Conservation (phyloP, 2,888 invertebrate species). For the Drosophila prostipennis region DNA sequence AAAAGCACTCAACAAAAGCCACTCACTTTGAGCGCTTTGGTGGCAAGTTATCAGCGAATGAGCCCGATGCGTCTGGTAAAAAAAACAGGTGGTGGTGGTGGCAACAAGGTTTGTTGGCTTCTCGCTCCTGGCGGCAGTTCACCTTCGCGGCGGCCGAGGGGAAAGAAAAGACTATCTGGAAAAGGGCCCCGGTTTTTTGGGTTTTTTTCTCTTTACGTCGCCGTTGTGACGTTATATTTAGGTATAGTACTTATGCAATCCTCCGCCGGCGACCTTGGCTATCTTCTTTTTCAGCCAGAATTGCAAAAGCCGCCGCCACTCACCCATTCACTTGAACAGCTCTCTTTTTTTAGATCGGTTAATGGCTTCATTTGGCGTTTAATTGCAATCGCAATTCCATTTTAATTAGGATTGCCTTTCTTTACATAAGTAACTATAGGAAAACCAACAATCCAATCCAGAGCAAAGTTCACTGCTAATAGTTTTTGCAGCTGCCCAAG, state of each 20-base stretch:
- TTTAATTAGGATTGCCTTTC: constrained; percentile 33
- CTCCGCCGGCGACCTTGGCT: constrained; percentile 61
- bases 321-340: too few relatives aligned
- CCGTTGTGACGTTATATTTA: constrained; percentile 53
- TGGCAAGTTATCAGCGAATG: constrained; percentile 41
- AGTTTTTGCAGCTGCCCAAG: constrained; percentile 53
- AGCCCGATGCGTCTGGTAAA: constrained; percentile 52
- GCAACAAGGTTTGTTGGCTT: constrained; percentile 73
- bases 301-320: constrained; percentile 64
- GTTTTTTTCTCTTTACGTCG: constrained; percentile 51
- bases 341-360: constrained; percentile 20
- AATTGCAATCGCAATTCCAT: constrained; percentile 31
- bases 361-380: constrained; percentile 44
- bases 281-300: constrained; percentile 52
- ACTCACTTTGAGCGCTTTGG: constrained; percentile 31
- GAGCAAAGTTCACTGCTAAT: constrained; percentile 30
- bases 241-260: constrained; percentile 58
- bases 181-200: constrained; percentile 65
- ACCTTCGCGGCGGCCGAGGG: constrained; percentile 63
- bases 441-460: neutral
- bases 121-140: constrained; percentile 58
- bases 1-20: constrained; percentile 14
- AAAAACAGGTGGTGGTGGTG: constrained; percentile 10
- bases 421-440: constrained; percentile 19
- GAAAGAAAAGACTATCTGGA: constrained; percentile 8